A percentile compares a stretch with the other conserved stretches of the same genome.
Conservation (phyloP, 2,888 invertebrate species). For the Protophormia terraenovae region DNA sequence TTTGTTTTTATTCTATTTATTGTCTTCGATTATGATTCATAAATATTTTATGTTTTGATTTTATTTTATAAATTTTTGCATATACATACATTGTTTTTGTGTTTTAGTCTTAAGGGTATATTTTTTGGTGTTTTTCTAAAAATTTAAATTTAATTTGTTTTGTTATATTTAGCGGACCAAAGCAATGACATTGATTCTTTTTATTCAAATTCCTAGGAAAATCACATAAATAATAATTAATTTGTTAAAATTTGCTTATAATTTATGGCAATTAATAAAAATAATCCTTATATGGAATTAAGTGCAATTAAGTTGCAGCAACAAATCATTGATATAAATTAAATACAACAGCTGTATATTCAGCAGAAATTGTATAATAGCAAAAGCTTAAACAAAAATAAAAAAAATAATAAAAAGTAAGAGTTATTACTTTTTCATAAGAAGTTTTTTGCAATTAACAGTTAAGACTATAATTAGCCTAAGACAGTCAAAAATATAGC, state of each 20-base stretch:
- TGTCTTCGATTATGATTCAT: constrained; percentile 61
- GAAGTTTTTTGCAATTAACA: no score
- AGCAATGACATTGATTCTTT: constrained; percentile 34
- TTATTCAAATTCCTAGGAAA: constrained; percentile 33
- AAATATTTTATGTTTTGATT: constrained; percentile 14
- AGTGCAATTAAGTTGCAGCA: constrained; percentile 6
- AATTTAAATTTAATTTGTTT: background rate
- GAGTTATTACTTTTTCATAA: no score
- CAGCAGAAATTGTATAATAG: no score
- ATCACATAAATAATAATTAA: constrained; percentile 39
- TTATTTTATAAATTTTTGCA: constrained; percentile 18
- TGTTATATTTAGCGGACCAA: background rate
- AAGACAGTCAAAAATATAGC: no score
- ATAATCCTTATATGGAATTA: constrained; percentile 35
- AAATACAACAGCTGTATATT: no score
- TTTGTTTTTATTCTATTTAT: constrained; percentile 54
- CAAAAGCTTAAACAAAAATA: no score
- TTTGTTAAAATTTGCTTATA: constrained; percentile 28
- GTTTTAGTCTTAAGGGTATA: constrained; percentile 52
- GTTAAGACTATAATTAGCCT: background rate
- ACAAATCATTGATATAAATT: background rate
- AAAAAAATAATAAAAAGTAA: no score
- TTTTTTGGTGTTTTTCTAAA: background rate
- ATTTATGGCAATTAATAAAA: constrained; percentile 27
- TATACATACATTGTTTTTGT: background rate